Evolutionary conservation across 2,113 vertebrate genomes (phyloP).

Genomic region (Lethenteron camtschaticum): DNA sequence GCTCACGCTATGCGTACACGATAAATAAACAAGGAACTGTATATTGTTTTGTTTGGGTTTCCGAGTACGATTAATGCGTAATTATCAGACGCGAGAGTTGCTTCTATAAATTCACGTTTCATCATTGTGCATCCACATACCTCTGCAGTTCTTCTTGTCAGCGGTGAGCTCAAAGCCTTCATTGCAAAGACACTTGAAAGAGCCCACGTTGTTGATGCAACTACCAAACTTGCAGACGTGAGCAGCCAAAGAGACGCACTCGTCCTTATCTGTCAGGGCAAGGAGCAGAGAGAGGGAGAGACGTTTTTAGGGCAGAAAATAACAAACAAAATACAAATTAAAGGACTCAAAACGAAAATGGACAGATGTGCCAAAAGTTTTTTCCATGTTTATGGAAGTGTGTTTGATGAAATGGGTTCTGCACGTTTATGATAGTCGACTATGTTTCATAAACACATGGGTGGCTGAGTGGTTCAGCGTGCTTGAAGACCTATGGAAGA

Average conservation of each 20-base stretch:
- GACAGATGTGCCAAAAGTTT: neutral
- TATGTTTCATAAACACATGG: too few species aligned
- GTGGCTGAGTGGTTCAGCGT: too few species aligned
- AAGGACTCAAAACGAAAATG: neutral
- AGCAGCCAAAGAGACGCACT: constrained; percentile 45
- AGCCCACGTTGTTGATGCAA: constrained; percentile 61
- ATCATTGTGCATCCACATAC: neutral
- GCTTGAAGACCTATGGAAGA: too few species aligned
- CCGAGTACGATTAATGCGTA: too few species aligned
- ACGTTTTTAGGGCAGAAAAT: neutral
- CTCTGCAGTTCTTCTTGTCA: constrained; percentile 29
- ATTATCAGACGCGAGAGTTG: too few species aligned
- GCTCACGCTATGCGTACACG: too few species aligned
- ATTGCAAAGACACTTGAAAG: constrained; percentile 66
- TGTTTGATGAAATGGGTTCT: neutral
- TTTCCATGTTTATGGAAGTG: neutral
- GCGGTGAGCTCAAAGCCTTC: constrained; percentile 65
- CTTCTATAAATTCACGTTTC: too few species aligned
- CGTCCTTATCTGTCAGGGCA: constrained; percentile 41
- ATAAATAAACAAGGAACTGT: too few species aligned
- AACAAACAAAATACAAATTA: neutral
- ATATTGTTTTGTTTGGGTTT: too few species aligned
- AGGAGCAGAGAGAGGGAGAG: neutral
- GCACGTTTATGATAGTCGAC: too few species aligned
- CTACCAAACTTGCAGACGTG: constrained; percentile 64